Base-by-base conservation (phyloP, 2,888 invertebrate genomes). In the Tetragnatha montana region DNA sequence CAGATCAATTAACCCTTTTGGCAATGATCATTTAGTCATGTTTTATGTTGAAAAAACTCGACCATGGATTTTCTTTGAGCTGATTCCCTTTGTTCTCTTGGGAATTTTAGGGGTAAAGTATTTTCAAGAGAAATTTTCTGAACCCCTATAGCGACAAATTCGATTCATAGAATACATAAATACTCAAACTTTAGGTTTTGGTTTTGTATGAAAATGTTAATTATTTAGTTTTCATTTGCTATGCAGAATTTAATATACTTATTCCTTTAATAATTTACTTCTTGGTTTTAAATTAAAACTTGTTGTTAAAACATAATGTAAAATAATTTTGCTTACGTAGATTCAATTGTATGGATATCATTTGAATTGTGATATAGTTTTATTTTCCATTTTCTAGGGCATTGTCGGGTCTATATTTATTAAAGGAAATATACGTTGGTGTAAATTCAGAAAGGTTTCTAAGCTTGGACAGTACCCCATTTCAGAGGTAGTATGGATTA, bases 1-100 rank as follows among this genome's bases (percentile, higher is more conserved):
- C 89, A 95, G 98, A 88, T 98, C 98, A 7, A 97, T 99, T 93
- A 99, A 99, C 94, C 99, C 99, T 0, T 99, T 99, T 94, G 99
- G 99, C 82, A 99, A 99, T 93, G 98, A 99, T 93, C 98, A 99
- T 93, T 98, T 99, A 1, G 99, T 99, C 51, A 95, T 99, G 89
- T 99, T 99, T 94, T 99, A 97, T 93, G 98, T 99, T 8, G 98
- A 99, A 94, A 99, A 99, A 94, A 98, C 97, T 68, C 51, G 88
- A 14, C 98, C 99, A 0, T 99, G 99, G 99, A 98, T 98, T 94
- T 98, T 99, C 94, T 97, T 99, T 93, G 99, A 99, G 94, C 95
- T 99, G 50, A 96, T 99, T 92, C 99, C 99, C 0, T 99, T 99
- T 93, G 97, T 99, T 14, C 96, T 97, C 83, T 95, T 99, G 21